phyloP scores from a whole-genome alignment of 2,113 vertebrate genomes.

The Gila orcuttii region DNA sequence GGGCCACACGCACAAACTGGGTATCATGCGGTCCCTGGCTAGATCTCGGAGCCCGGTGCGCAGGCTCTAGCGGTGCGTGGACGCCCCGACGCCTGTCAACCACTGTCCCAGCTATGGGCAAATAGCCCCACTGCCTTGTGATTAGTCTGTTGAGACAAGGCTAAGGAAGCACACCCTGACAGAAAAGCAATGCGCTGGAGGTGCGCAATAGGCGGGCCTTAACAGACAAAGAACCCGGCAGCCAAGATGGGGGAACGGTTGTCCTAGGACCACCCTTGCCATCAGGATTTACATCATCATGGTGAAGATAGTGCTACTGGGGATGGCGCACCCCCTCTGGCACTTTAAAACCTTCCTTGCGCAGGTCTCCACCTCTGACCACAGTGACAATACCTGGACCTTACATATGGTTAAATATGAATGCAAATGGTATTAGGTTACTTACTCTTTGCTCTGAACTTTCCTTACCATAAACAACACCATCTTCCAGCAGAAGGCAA shows the following conservation, averaged over 20 bases:
- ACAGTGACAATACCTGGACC: too few relatives aligned
- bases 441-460: too few relatives aligned
- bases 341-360: too few relatives aligned
- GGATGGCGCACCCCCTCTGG: neutral
- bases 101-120: neutral
- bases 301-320: neutral
- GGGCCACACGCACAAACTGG: too few relatives aligned
- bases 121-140: neutral
- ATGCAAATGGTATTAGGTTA: too few relatives aligned
- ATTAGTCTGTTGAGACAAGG: neutral
- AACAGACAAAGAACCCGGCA: slow-evolving; percentile 15
- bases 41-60: too few relatives aligned
- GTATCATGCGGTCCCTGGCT: too few relatives aligned
- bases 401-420: too few relatives aligned
- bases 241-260: neutral
- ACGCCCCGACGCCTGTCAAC: neutral
- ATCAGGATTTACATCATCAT: neutral
- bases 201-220: slow-evolving; percentile 15
- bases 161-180: neutral
- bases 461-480: too few relatives aligned
- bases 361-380: too few relatives aligned
- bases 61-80: neutral
- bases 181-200: slow-evolving; percentile 27
- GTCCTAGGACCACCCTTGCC: neutral
- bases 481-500: too few relatives aligned